Evolutionary conservation across 1,140 invertebrate species (phyloP).

Genomic region (Helicoverpa zea): DNA sequence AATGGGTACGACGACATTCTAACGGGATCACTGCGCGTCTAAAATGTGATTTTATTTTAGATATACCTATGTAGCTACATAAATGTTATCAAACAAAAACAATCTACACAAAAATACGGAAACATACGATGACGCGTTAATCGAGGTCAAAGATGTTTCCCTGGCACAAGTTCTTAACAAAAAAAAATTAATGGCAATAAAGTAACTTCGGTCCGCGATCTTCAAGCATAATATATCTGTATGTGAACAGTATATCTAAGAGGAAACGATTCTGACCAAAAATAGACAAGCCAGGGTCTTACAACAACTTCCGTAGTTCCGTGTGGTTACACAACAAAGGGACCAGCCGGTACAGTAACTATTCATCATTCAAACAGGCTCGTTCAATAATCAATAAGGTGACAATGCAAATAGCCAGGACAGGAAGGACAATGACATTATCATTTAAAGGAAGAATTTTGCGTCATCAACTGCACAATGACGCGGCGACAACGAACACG

Average conservation of each 20-base stretch:
- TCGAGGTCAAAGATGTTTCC: constrained; percentile 59
- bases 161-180: constrained; percentile 29
- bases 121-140: constrained; percentile 49
- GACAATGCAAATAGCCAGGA: constrained; percentile 67
- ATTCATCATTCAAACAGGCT: constrained; percentile 16
- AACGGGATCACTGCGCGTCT: constrained; percentile 6
- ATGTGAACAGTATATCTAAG: constrained; percentile 58
- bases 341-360: constrained; percentile 51
- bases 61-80: neutral
- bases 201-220: constrained; percentile 46
- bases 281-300: constrained; percentile 79
- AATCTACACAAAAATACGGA: constrained; percentile 48
- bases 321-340: constrained; percentile 68
- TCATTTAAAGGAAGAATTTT: constrained; percentile 73
- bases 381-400: constrained; percentile 12
- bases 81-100: constrained; percentile 58
- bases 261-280: constrained; percentile 76
- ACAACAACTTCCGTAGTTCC: constrained; percentile 73
- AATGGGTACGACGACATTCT: constrained; percentile 29
- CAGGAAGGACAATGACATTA: constrained; percentile 82
- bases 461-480: constrained; percentile 80
- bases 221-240: constrained; percentile 42
- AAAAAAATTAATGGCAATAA: constrained; percentile 50
- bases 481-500: constrained; percentile 78
- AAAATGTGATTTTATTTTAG: neutral